These are phyloP conservation scores for Brachymystax lenok DNA, from an alignment of 2,797 vertebrate genomes.

Conservation along the genomic window DNA sequence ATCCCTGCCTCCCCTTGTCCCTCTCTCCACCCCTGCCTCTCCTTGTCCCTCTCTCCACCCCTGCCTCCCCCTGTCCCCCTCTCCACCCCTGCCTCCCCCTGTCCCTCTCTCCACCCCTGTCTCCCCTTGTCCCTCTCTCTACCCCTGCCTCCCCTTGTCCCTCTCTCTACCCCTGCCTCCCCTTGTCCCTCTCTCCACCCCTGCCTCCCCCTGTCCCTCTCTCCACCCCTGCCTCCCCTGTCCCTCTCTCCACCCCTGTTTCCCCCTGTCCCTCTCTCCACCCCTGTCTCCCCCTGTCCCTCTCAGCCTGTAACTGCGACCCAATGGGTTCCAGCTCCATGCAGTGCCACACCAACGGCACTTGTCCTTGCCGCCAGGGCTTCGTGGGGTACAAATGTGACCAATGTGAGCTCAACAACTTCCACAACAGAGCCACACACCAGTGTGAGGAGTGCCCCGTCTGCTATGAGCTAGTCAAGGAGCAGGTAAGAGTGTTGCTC, in stretches of 20 bases:
- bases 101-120: no score
- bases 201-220: neutral
- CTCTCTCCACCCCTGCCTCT: neutral
- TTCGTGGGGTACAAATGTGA: conserved; percentile 90
- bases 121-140: neutral
- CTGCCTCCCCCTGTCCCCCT: no score
- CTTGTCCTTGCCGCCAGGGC: conserved; percentile 83
- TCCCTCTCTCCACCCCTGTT: neutral
- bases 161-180: neutral
- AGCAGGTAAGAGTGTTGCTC: conserved; percentile 73
- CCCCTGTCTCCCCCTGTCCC: conserved; percentile 13
- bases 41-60: neutral
- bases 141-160: neutral
- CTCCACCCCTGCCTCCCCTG: conserved; percentile 21
- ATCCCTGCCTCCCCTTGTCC: neutral
- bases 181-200: no score
- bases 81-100: neutral
- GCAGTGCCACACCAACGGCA: conserved; percentile 86
- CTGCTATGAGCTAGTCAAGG: conserved; percentile 86
- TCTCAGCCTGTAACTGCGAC: conserved; percentile 90
- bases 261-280: neutral
- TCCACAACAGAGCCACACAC: conserved; percentile 69
- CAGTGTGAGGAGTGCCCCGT: conserved; percentile 86
- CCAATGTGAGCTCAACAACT: conserved; percentile 87
- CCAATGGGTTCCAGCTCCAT: conserved; percentile 82